Percentiles rank a stretch among this genome's conserved stretches.
phyloP scores from a whole-genome alignment of 2,797 vertebrate genomes.

The Pseudomugil gertrudae region DNA sequence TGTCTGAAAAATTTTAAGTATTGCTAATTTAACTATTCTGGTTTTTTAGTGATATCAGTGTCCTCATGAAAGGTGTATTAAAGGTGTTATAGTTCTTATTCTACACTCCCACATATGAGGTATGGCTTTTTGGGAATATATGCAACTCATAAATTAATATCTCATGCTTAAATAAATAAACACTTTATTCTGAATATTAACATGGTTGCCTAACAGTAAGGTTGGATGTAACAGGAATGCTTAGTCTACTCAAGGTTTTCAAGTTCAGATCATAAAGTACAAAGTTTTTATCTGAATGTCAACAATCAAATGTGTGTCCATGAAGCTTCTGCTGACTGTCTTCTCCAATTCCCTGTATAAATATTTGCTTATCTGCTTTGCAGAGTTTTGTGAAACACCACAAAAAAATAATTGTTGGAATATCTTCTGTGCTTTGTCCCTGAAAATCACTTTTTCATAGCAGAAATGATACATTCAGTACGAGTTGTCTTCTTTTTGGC shows the following conservation, averaged over 20 bases:
- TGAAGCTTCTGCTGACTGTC: not conserved
- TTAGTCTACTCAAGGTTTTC: conserved; percentile 2
- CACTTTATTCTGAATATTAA: conserved; percentile 47
- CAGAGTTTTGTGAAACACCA: conserved; percentile 13
- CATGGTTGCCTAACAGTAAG: conserved; percentile 10
- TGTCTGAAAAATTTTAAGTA: conserved; percentile 15
- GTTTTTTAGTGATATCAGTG: no score
- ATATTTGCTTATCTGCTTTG: conserved; percentile 23
- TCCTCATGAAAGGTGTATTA: not conserved
- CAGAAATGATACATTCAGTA: conserved; percentile 80
- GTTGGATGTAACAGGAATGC: conserved; percentile 15
- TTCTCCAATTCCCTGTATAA: conserved; percentile 11
- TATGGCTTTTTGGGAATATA: not conserved
- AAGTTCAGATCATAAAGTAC: conserved; percentile 16
- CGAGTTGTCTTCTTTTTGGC: conserved; percentile 59
- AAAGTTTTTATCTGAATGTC: conserved; percentile 21
- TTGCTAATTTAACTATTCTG: not conserved
- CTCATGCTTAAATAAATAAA: conserved; percentile 27
- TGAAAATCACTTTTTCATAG: conserved; percentile 61
- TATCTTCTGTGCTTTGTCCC: conserved; percentile 46
- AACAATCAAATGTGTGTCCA: not conserved
- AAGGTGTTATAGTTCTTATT: not conserved
- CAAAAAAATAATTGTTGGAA: conserved; percentile 30
- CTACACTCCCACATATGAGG: not conserved
- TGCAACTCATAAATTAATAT: conserved; percentile 34